phyloP scores from a whole-genome alignment of 2,797 vertebrate genomes.

The Spea hammondii region DNA sequence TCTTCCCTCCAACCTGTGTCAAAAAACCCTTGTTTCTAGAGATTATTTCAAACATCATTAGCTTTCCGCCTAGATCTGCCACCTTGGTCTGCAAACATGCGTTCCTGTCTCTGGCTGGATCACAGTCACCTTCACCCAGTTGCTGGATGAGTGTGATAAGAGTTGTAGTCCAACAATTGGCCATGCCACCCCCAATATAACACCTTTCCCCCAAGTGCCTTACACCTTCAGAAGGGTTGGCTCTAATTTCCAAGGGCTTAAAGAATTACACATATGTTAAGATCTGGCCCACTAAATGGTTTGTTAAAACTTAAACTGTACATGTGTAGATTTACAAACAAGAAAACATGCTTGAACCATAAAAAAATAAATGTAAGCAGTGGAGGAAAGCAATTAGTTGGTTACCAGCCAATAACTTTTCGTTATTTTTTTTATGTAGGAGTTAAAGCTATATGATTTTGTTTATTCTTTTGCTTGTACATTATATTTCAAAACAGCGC shows the following conservation, averaged over 20 bases:
- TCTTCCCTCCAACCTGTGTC: constrained; percentile 59
- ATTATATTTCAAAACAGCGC: too few relatives aligned
- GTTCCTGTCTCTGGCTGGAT: constrained; percentile 4
- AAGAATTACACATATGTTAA: constrained; percentile 56
- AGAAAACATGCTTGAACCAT: constrained; percentile 12
- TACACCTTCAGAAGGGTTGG: constrained; percentile 4
- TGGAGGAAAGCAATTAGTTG: neutral
- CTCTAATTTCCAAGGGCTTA: constrained; percentile 21
- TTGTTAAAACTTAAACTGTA: constrained; percentile 59
- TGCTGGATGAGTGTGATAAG: neutral
- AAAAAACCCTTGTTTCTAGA: constrained; percentile 42
- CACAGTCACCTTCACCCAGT: constrained; percentile 8
- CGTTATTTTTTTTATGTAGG: neutral
- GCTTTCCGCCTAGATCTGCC: neutral
- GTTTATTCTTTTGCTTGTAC: too few relatives aligned
- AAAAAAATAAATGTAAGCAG: neutral
- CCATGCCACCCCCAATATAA: too few relatives aligned
- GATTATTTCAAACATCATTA: constrained; percentile 27
- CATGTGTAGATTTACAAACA: constrained; percentile 29
- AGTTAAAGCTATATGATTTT: neutral
- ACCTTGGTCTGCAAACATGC: too few relatives aligned
- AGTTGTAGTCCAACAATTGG: neutral
- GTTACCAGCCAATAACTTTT: neutral
- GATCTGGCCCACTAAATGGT: constrained; percentile 64
- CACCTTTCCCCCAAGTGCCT: constrained; percentile 2